A percentile compares a stretch with the other conserved stretches of the same genome.
phyloP scores from a whole-genome alignment of 2,113 vertebrate species.

The Phrynosoma platyrhinos region DNA sequence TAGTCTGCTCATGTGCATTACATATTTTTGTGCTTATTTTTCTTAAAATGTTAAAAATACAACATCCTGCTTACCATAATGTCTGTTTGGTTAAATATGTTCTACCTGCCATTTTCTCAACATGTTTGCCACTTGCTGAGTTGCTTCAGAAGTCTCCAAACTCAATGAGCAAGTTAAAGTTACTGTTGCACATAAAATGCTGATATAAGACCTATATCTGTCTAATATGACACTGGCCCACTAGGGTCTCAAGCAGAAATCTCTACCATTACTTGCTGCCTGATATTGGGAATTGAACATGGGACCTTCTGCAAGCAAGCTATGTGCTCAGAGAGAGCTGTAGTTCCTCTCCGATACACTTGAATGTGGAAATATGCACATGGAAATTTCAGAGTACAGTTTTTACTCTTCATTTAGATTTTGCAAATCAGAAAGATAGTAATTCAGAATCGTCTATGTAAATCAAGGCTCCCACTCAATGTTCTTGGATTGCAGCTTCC shows the following conservation, averaged over 20 bases:
- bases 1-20: not conserved
- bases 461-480: too few relatives aligned
- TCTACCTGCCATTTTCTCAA: not conserved
- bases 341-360: not conserved
- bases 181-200: not conserved
- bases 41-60: not conserved
- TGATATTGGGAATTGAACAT: not conserved
- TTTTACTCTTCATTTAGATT: too few relatives aligned
- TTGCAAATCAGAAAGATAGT: constrained; percentile 28
- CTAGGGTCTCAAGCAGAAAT: not conserved
- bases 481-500: too few relatives aligned
- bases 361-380: constrained; percentile 16
- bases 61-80: not conserved
- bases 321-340: not conserved
- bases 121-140: not conserved
- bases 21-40: not conserved
- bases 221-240: not conserved
- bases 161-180: not conserved
- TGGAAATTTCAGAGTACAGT: not conserved
- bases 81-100: not conserved
- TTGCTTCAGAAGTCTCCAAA: not conserved
- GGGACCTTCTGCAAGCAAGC: not conserved
- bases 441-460: not conserved
- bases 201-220: not conserved
- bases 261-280: not conserved